phyloP scores from a whole-genome alignment of 2,888 invertebrate species.

The Cantharis nigra region DNA sequence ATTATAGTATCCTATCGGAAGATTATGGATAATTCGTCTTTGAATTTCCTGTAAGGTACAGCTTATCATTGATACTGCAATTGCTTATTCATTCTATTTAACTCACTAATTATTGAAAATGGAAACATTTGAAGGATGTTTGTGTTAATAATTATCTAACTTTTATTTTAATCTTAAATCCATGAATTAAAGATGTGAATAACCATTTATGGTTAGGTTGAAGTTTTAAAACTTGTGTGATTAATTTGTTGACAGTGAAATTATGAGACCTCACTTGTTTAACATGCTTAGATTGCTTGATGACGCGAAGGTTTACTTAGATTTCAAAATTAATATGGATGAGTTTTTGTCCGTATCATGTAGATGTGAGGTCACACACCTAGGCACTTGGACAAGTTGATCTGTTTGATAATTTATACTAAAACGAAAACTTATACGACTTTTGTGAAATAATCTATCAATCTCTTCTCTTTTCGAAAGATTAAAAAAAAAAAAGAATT shows the following conservation, averaged over 20 bases:
- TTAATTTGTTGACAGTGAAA: not conserved
- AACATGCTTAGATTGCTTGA: not conserved
- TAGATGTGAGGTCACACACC: too few species aligned
- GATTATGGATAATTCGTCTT: not conserved
- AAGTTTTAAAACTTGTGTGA: not conserved
- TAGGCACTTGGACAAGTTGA: too few species aligned
- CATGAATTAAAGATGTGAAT: not conserved
- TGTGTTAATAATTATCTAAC: not conserved
- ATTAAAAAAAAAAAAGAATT: too few species aligned
- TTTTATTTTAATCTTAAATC: not conserved
- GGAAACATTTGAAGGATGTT: not conserved
- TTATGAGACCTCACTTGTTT: not conserved
- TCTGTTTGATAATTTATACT: too few species aligned
- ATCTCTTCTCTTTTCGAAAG: too few species aligned
- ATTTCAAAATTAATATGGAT: not conserved
- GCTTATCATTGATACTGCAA: not conserved
- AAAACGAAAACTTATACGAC: too few species aligned
- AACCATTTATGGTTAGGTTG: not conserved
- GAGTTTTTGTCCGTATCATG: not conserved
- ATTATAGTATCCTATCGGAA: not conserved
- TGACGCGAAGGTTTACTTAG: not conserved
- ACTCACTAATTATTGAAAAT: not conserved
- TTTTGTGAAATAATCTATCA: too few species aligned
- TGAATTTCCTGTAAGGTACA: not conserved
- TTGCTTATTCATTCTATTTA: not conserved